Conservation (phyloP, 2,888 invertebrate genomes). For the Sphinx pinastri region DNA sequence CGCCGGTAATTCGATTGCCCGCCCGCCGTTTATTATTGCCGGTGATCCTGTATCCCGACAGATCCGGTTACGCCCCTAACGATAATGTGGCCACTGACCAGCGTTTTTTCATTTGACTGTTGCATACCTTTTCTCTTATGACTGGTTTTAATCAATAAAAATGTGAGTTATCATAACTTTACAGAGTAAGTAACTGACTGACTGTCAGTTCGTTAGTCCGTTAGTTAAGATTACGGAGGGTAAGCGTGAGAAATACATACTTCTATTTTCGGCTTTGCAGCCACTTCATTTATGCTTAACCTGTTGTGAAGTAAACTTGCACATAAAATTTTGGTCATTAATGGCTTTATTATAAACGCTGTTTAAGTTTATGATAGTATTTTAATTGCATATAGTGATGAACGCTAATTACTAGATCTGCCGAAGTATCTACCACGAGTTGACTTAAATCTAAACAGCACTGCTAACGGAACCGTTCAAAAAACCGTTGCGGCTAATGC, state of each 20-base stretch:
- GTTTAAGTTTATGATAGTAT: too few species aligned
- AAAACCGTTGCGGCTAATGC: constrained; percentile 29
- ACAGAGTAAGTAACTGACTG: background rate
- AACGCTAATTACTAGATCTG: too few species aligned
- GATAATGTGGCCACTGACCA: constrained; percentile 51
- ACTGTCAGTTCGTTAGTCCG: background rate
- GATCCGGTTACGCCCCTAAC: constrained; percentile 58
- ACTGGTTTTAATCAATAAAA: background rate
- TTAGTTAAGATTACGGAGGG: too few species aligned
- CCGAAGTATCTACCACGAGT: too few species aligned
- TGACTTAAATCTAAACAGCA: background rate
- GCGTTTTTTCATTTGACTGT: constrained; percentile 50
- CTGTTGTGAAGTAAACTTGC: too few species aligned
- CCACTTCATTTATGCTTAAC: too few species aligned
- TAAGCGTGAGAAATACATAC: too few species aligned
- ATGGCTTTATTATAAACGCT: too few species aligned
- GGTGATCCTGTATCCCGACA: constrained; percentile 60
- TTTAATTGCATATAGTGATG: too few species aligned
- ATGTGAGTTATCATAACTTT: background rate
- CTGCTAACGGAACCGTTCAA: background rate
- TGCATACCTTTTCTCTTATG: background rate
- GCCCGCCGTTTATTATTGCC: constrained; percentile 61
- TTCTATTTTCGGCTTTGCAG: too few species aligned
- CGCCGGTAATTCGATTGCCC: constrained; percentile 67
- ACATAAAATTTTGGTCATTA: too few species aligned